Evolutionary conservation across 2,888 invertebrate species (phyloP).

Genomic region (Onthophagus sagittarius): DNA sequence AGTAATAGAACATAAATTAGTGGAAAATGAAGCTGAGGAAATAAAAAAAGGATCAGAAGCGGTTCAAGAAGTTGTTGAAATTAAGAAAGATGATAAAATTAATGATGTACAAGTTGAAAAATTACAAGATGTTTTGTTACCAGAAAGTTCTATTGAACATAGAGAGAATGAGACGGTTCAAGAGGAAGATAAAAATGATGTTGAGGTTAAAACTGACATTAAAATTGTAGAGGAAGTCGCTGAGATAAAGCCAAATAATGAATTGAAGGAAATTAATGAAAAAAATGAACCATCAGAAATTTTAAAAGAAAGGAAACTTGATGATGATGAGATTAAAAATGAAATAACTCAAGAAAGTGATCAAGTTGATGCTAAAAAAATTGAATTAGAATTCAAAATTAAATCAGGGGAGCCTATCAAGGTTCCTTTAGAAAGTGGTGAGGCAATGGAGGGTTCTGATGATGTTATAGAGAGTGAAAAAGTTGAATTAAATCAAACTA

Average conservation of each 20-base stretch:
- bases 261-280: background rate
- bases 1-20: too few species aligned
- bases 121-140: background rate
- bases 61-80: background rate
- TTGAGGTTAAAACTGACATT: background rate
- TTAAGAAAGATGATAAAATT: background rate
- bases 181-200: constrained; percentile 2
- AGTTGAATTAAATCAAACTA: too few species aligned
- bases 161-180: background rate
- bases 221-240: background rate
- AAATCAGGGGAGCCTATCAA: background rate
- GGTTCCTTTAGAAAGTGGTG: background rate
- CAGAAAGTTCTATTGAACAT: background rate
- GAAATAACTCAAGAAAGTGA: background rate
- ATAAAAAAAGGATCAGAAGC: background rate
- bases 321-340: background rate
- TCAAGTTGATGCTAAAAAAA: too few species aligned
- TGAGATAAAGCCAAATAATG: background rate
- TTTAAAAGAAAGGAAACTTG: too few species aligned
- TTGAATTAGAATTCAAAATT: background rate
- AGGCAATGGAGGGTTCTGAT: background rate
- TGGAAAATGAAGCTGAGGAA: too few species aligned
- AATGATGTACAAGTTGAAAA: background rate
- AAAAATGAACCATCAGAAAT: too few species aligned
- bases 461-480: background rate